Evolutionary conservation across 2,888 invertebrate species (phyloP), one percentile per base, ranked within the genome.

Genomic region (Lepidochrysops patricia): DNA sequence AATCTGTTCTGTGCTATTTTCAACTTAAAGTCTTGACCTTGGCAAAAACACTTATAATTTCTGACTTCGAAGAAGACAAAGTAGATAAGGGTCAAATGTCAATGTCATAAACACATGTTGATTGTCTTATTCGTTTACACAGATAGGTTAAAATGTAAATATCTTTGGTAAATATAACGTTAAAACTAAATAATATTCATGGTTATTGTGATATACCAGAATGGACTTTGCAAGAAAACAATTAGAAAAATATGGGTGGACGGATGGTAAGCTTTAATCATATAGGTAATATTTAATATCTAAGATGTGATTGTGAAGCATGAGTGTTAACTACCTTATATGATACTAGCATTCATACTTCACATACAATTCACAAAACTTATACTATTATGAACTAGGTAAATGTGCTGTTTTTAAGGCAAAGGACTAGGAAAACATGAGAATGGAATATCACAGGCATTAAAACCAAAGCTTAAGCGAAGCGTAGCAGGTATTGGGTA

Each of bases 401-500:
- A 25, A 62, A 50, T 29, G 32, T 61, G 54, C 60, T 6, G 34
- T 29, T 19, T 57, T 60, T 52, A 71, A 96, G 96, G 96, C 2
- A 93, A 94, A 85, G 97, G 97, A 0, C 90, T 97, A 1, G 97
- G 97, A 6, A 95, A 94, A 73, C 82, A 94, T 67, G 95, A 94
- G 75, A 90, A 92, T 77, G 97, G 97, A 4, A 96, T 96, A 61
- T 86, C 91, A 0, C 90, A 93, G 64, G 92, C 97, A 0, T 71
- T 97, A 0, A 96, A 94, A 76, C 94, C 96, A 0, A 94, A 92
- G 73, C 73, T 96, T 6, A 97, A 97, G 77, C 93, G 95, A 62
- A 95, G 97, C 72, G 93, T 90, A 9, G 79, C 92, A 0, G 96
- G 96, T 0, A 76, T 98, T 23, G 97, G 97, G 0, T 94, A 95